phyloP scores from a whole-genome alignment of 2,888 invertebrate genomes.

The Schizotus pectinicornis region DNA sequence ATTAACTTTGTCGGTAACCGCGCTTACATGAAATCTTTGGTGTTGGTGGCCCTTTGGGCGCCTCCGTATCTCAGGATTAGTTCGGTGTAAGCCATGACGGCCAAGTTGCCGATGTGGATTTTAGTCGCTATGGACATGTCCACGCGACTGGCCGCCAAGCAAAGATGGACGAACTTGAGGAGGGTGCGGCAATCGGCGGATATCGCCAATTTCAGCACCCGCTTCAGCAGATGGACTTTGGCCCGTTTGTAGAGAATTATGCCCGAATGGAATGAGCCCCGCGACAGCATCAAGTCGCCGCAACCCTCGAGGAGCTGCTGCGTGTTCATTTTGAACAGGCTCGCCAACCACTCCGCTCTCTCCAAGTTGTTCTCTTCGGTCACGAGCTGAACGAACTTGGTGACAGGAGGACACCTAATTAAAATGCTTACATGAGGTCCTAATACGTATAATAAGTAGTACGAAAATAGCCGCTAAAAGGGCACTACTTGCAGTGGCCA shows the following conservation, averaged over 20 bases:
- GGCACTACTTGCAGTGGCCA: no score
- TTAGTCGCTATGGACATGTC: constrained; percentile 67
- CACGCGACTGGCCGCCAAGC: constrained; percentile 61
- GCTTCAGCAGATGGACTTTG: constrained; percentile 62
- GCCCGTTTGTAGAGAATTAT: constrained; percentile 78
- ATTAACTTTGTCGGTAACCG: no score
- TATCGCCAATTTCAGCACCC: constrained; percentile 65
- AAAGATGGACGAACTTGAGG: constrained; percentile 65
- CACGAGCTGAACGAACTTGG: constrained; percentile 65
- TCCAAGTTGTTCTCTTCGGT: constrained; percentile 62
- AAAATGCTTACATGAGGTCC: neutral
- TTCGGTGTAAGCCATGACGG: constrained; percentile 69
- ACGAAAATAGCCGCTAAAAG: no score
- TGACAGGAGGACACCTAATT: constrained; percentile 57
- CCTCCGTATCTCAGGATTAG: constrained; percentile 58
- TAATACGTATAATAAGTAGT: no score
- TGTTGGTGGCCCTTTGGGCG: constrained; percentile 48
- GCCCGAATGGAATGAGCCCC: constrained; percentile 77
- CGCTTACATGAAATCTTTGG: constrained; percentile 64
- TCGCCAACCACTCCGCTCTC: constrained; percentile 64
- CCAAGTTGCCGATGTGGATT: constrained; percentile 70
- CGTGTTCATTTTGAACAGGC: constrained; percentile 67
- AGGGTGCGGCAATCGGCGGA: constrained; percentile 68
- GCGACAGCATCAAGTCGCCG: constrained; percentile 79
- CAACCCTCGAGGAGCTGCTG: constrained; percentile 76